A percentile compares a stretch with the other conserved stretches of the same genome.
These are phyloP conservation scores for Lichenostomus cassidix DNA, from an alignment of 2,113 vertebrate species.

Conservation along the genomic window DNA sequence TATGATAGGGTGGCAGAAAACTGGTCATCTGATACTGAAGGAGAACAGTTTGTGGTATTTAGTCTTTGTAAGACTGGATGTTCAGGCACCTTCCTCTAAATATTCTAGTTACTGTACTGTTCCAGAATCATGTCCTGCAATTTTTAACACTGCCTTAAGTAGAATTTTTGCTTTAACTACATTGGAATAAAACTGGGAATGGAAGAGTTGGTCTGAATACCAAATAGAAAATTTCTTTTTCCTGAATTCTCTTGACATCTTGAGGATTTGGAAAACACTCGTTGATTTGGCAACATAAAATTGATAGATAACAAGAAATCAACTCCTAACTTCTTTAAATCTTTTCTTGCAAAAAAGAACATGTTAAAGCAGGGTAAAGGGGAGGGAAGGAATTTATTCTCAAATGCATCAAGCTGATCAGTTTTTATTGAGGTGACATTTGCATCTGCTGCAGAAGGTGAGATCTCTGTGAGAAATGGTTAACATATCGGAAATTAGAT, in stretches of 20 bases:
- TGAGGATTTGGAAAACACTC: background rate
- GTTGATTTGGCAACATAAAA: background rate
- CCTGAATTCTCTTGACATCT: background rate
- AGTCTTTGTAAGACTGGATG: background rate
- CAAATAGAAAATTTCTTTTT: background rate
- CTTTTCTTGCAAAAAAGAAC: background rate
- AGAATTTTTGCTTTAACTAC: background rate
- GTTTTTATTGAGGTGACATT: background rate
- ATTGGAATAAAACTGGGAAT: background rate
- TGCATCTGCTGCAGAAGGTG: background rate
- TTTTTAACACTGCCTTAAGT: background rate
- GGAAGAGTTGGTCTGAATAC: background rate
- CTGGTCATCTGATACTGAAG: background rate
- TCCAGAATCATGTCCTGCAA: background rate
- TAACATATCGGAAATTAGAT: background rate
- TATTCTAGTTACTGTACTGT: background rate
- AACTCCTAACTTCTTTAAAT: background rate
- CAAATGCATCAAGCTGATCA: background rate
- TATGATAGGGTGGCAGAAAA: background rate
- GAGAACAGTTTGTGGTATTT: background rate
- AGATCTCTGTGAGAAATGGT: background rate
- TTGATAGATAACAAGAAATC: background rate
- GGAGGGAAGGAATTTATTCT: background rate
- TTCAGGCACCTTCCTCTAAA: background rate
- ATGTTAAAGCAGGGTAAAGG: background rate